These are phyloP conservation scores for Okapia johnstoni DNA, from an alignment of 2,113 vertebrate species.

Conservation along the genomic window DNA sequence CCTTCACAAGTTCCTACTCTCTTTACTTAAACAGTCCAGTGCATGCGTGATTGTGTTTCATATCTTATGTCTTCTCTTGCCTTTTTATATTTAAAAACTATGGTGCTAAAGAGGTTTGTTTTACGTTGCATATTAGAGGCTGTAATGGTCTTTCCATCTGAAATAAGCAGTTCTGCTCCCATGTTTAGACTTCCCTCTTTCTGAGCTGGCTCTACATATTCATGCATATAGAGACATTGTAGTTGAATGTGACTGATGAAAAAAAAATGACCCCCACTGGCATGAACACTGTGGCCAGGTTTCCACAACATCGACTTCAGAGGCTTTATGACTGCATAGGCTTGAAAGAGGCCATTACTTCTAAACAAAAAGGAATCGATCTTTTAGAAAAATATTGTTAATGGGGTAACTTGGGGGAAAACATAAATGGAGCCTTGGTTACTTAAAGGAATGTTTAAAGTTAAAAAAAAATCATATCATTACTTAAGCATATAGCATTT, in stretches of 20 bases:
- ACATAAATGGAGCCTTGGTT: conserved; percentile 7
- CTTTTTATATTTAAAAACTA: conserved; percentile 74
- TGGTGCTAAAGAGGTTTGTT: conserved; percentile 66
- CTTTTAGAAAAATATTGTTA: conserved; percentile 52
- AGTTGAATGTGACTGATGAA: conserved; percentile 73
- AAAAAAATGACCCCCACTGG: conserved; percentile 77
- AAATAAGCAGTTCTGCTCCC: conserved; percentile 76
- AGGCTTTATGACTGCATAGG: conserved; percentile 71
- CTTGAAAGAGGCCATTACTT: conserved; percentile 78
- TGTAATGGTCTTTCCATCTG: conserved; percentile 76
- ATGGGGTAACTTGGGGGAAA: not conserved
- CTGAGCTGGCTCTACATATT: conserved; percentile 70
- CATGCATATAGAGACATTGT: conserved; percentile 75
- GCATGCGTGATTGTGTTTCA: conserved; percentile 74
- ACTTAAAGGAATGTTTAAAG: conserved; percentile 23
- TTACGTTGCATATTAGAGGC: conserved; percentile 78
- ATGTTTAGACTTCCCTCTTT: conserved; percentile 65
- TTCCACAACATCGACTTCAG: conserved; percentile 65
- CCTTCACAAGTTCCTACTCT: not conserved
- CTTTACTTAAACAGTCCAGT: conserved; percentile 71
- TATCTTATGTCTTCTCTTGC: conserved; percentile 78
- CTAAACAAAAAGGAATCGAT: conserved; percentile 49
- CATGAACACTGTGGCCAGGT: conserved; percentile 71
- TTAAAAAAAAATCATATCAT: not conserved
- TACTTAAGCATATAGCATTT: not conserved